phyloP scores from a whole-genome alignment of 2,113 vertebrate genomes.

The Hepsetus odoe region DNA sequence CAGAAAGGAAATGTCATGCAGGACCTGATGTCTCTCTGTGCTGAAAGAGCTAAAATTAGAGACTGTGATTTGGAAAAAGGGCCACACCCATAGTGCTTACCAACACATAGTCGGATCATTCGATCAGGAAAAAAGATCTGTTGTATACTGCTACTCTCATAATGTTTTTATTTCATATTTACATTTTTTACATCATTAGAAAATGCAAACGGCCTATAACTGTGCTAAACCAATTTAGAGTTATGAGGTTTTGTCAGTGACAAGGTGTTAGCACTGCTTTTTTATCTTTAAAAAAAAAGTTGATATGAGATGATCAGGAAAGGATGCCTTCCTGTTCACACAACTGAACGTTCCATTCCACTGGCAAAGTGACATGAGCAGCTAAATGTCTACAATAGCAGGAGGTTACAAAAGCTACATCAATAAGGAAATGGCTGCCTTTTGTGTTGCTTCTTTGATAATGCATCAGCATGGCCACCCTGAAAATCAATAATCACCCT shows the following conservation, averaged over 20 bases:
- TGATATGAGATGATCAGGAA: too few relatives aligned
- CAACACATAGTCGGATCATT: not conserved
- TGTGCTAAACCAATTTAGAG: too few relatives aligned
- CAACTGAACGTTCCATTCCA: not conserved
- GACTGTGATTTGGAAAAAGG: not conserved
- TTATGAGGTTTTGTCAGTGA: too few relatives aligned
- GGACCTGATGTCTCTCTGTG: not conserved
- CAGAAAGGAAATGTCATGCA: conserved; percentile 36
- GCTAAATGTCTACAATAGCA: not conserved
- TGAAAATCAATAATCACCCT: conserved; percentile 68
- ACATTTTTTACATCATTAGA: too few relatives aligned
- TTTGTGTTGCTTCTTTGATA: conserved; percentile 60
- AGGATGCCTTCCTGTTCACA: too few relatives aligned
- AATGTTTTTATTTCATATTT: too few relatives aligned
- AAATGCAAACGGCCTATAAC: too few relatives aligned
- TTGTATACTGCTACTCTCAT: too few relatives aligned
- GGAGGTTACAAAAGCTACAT: not conserved
- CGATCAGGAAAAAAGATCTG: not conserved
- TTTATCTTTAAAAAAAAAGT: too few relatives aligned
- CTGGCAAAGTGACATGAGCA: not conserved
- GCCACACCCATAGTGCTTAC: conserved; percentile 38
- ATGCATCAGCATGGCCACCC: conserved; percentile 66
- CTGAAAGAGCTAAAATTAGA: not conserved
- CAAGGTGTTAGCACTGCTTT: not conserved
- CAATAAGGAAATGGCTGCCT: conserved; percentile 28